Conservation (phyloP, 2,888 invertebrate species). For the Lasioglossum vierecki region DNA sequence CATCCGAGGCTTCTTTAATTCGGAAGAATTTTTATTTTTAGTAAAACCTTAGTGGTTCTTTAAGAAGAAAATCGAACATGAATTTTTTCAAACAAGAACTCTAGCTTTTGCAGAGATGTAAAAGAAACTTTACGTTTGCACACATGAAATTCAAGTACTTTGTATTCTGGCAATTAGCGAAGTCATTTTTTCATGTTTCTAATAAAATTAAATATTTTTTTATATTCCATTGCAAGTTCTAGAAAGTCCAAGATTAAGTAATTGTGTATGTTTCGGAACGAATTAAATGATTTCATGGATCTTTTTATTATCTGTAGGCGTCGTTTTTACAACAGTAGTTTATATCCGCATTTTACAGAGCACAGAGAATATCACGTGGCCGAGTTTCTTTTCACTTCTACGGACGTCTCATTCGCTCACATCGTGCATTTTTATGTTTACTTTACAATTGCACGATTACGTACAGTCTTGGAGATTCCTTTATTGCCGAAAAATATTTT, state of each 20-base stretch:
- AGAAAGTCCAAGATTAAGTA: not conserved
- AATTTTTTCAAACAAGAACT: not conserved
- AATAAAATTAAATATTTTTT: not conserved
- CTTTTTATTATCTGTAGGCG: conserved; percentile 8
- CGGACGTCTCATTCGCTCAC: not conserved
- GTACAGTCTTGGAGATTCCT: not conserved
- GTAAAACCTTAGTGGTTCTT: too few relatives aligned
- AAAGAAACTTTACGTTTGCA: not conserved
- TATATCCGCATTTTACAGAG: conserved; percentile 9
- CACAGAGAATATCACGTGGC: not conserved
- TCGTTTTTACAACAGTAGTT: not conserved
- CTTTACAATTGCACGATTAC: not conserved
- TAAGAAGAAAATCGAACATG: too few relatives aligned
- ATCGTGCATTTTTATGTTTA: not conserved
- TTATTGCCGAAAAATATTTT: not conserved
- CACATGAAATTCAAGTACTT: not conserved
- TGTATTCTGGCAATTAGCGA: not conserved
- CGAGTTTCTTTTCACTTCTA: not conserved
- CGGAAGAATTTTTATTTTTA: too few relatives aligned
- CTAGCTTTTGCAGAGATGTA: not conserved
- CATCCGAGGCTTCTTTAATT: too few relatives aligned
- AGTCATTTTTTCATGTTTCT: not conserved
- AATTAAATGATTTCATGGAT: not conserved
- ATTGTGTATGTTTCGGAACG: not conserved
- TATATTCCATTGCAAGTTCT: not conserved